These are phyloP conservation scores for Aptenodytes forsteri DNA, from an alignment of 2,113 vertebrate species.

Conservation along the genomic window DNA sequence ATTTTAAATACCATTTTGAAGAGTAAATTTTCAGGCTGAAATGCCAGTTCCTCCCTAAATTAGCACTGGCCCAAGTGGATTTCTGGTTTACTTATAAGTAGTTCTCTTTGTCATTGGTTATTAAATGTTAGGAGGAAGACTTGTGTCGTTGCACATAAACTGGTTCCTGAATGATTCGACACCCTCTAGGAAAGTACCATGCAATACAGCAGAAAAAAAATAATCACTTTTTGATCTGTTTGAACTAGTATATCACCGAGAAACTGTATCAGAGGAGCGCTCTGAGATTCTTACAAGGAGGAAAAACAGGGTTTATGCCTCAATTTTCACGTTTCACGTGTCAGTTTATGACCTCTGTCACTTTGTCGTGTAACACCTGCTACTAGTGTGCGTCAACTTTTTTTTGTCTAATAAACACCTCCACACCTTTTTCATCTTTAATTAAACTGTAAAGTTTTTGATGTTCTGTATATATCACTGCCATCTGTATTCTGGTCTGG, in stretches of 20 bases:
- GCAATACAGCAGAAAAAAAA: background rate
- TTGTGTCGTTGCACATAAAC: background rate
- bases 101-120: background rate
- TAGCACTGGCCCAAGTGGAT: background rate
- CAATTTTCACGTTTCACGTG: background rate
- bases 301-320: background rate
- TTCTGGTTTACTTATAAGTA: background rate
- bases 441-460: background rate
- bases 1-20: background rate
- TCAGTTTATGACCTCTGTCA: background rate
- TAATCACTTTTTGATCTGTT: background rate
- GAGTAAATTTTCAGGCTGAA: background rate
- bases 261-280: background rate
- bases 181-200: background rate
- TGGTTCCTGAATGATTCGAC: background rate
- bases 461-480: background rate
- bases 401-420: background rate
- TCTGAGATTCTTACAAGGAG: background rate
- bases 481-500: background rate
- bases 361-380: background rate
- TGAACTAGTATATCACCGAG: background rate
- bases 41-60: background rate
- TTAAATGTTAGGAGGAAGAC: background rate
- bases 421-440: background rate
- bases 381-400: background rate